Conservation (phyloP, 2,888 invertebrate species). For the Latrodectus elegans region DNA sequence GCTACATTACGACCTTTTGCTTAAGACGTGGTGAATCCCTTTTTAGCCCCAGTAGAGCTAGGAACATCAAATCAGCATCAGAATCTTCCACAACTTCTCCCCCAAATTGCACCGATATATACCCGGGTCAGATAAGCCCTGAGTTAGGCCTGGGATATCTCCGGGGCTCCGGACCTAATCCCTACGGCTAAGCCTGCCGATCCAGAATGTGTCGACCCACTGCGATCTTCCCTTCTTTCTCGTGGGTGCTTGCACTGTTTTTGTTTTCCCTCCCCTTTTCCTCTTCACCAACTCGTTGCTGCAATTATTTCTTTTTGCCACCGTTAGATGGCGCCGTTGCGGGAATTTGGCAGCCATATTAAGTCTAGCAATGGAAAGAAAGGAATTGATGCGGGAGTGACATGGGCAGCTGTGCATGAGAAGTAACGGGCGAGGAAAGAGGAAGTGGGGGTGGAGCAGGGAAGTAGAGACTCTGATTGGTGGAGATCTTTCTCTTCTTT, state of each 20-base stretch:
- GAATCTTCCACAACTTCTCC: constrained; percentile 59
- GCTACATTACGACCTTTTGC: constrained; percentile 56
- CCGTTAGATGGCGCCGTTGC: constrained; percentile 33
- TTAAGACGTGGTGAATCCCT: constrained; percentile 59
- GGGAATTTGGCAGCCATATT: not conserved
- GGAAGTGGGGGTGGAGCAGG: not conserved
- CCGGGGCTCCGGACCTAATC: constrained; percentile 62
- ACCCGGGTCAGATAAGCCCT: constrained; percentile 63
- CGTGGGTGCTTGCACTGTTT: constrained; percentile 4
- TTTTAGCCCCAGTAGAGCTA: constrained; percentile 54
- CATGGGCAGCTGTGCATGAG: constrained; percentile 34
- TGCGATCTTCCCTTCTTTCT: constrained; percentile 22
- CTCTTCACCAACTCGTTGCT: constrained; percentile 1
- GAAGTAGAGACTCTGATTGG: constrained; percentile 4
- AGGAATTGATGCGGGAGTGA: constrained; percentile 48
- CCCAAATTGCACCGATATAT: constrained; percentile 62
- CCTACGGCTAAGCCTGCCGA: constrained; percentile 50
- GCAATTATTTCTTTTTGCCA: constrained; percentile 18
- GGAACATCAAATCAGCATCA: constrained; percentile 66
- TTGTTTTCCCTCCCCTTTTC: not conserved
- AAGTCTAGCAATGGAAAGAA: constrained; percentile 20
- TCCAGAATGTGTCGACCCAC: constrained; percentile 52
- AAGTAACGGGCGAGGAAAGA: constrained; percentile 1
- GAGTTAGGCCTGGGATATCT: constrained; percentile 59
- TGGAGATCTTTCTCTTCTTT: constrained; percentile 16